phyloP scores from a whole-genome alignment of 2,797 vertebrate species.

The Syncerus caffer region DNA sequence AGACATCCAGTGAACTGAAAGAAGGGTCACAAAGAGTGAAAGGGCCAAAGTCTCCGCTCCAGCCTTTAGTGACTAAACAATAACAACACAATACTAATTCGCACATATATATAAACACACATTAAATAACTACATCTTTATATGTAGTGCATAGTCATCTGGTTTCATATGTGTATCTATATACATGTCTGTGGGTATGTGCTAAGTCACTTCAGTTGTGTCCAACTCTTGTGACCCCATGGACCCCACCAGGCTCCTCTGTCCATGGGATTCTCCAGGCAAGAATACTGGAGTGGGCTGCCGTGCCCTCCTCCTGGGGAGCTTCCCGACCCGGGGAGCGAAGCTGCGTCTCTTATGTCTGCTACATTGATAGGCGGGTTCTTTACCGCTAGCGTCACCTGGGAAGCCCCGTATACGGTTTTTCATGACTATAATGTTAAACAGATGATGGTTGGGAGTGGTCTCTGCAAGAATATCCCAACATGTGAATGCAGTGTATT shows the following conservation, averaged over 20 bases:
- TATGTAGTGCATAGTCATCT: not conserved
- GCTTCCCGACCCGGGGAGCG: accelerated
- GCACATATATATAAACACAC: not conserved
- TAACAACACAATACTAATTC: not conserved
- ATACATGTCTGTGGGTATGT: not conserved
- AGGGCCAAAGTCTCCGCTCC: accelerated
- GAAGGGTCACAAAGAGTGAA: not conserved
- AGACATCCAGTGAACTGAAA: not conserved
- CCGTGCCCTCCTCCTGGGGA: not conserved
- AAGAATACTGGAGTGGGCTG: not conserved
- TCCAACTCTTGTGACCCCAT: not conserved
- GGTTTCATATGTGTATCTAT: not conserved
- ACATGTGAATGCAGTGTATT: not conserved
- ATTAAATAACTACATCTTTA: not conserved
- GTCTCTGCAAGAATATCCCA: not conserved
- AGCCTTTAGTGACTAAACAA: not conserved
- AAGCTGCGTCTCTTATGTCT: not conserved
- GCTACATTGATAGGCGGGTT: not conserved
- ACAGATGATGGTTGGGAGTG: not conserved
- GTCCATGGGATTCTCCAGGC: not conserved
- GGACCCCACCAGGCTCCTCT: not conserved
- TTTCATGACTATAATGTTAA: not conserved
- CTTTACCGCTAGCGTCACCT: not conserved
- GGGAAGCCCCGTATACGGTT: not conserved
- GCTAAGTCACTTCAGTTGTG: not conserved